Evolutionary conservation across 1,140 invertebrate genomes (phyloP).

Genomic region (Musca vetustissima): DNA sequence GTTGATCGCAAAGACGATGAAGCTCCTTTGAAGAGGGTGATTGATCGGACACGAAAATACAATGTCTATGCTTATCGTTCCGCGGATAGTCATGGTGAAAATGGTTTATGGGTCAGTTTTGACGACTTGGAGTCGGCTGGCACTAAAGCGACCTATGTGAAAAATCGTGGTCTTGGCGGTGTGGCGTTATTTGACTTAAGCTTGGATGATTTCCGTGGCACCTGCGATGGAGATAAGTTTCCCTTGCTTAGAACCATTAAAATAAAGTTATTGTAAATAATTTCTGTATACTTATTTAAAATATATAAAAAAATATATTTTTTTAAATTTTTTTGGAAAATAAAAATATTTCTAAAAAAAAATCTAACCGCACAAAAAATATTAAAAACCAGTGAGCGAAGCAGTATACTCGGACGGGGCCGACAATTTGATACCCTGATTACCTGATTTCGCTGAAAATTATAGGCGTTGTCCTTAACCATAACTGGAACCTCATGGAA

Average conservation of each 20-base stretch:
- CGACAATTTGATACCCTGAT: too few species aligned
- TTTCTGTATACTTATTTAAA: not conserved
- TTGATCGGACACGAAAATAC: constrained; percentile 72
- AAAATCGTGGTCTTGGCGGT: constrained; percentile 75
- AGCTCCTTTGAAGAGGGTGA: constrained; percentile 66
- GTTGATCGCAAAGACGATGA: constrained; percentile 60
- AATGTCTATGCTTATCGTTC: constrained; percentile 74
- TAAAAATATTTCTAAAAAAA: too few species aligned
- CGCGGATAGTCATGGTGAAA: constrained; percentile 66
- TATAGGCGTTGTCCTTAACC: too few species aligned
- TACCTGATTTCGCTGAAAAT: too few species aligned
- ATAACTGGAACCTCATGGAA: too few species aligned
- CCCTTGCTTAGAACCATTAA: constrained; percentile 68
- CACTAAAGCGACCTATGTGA: constrained; percentile 75
- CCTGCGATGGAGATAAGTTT: constrained; percentile 75
- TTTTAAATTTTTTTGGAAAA: too few species aligned
- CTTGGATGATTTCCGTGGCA: constrained; percentile 79
- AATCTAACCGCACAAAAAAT: too few species aligned
- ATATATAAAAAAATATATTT: too few species aligned
- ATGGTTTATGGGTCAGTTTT: constrained; percentile 86
- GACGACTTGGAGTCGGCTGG: constrained; percentile 84
- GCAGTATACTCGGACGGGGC: too few species aligned
- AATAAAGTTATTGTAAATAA: constrained; percentile 59
- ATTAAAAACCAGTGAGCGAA: too few species aligned
- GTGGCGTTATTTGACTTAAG: constrained; percentile 79